Evolutionary conservation across 1,140 invertebrate species (phyloP), one percentile per base, ranked within the genome.

Genomic region (Brachionus koreanus): DNA sequence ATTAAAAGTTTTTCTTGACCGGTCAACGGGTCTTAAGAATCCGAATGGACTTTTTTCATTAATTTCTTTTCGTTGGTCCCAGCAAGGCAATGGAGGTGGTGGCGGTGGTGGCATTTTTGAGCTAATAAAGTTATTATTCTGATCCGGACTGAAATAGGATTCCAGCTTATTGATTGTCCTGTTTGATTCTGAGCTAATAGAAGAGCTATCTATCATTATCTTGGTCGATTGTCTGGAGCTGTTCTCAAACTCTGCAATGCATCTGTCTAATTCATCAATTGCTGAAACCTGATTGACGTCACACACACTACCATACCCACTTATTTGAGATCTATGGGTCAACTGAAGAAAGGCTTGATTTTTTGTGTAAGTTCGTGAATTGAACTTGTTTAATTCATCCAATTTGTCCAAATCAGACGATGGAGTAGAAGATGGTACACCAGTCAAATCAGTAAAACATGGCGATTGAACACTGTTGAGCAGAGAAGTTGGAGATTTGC

Each of bases 221-320:
- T 74, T 74, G 0, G 42, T 74, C 19, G 37, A 25, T 46, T 35
- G 19, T 46, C 12, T 74, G 4, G 69, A 74, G 43, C 43, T 43
- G 19, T 42, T 29, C 23, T 74, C 69, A 29, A 46, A 74, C 12
- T 74, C 69, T 13, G 69, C 69, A 43, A 74, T 74, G 43, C 69
- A 74, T 46, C 43, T 74, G 19, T 74, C 69, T 46, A 74, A 39
- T 46, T 74, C 69, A 29, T 74, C 69, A 29, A 74, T 74, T 25
- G 69, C 69, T 13, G 69, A 74, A 3, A 74, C 69, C 25, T 46
- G 37, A 5, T 42, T 74, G 5, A 69, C 16, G 16, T 69, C 65
- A 19, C 4, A 19, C n/a, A 16, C 3, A 69, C 37, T 69, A 39
- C 9, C 13, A 23, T 33, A 65, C 25, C 3, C n/a, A 12, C 25